phyloP scores from a whole-genome alignment of 2,888 invertebrate species.

The Drosophila buzzatii region DNA sequence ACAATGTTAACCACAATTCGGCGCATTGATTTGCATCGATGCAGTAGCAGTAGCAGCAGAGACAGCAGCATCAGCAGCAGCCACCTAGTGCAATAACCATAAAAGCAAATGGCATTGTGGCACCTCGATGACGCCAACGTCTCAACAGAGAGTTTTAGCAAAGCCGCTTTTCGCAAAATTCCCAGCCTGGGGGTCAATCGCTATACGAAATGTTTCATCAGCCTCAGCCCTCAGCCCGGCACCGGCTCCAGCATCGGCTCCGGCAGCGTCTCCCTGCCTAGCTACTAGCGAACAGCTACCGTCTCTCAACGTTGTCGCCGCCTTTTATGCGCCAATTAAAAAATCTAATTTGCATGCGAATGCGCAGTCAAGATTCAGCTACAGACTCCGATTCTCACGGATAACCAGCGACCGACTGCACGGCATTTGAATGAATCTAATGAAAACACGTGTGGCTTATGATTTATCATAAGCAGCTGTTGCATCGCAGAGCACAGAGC shows the following conservation, averaged over 20 bases:
- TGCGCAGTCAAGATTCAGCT: constrained; percentile 32
- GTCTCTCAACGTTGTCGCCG: constrained; percentile 48
- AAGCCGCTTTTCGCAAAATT: constrained; percentile 55
- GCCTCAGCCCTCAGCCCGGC: constrained; percentile 3
- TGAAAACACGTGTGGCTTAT: constrained; percentile 57
- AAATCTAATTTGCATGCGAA: constrained; percentile 79
- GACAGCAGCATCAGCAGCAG: constrained; percentile 36
- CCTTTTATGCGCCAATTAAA: constrained; percentile 78
- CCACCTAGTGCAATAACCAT: constrained; percentile 68
- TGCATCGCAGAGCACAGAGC: constrained; percentile 12
- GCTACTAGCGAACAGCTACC: constrained; percentile 12
- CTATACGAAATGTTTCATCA: constrained; percentile 20
- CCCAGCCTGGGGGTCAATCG: constrained; percentile 53
- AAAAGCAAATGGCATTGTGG: constrained; percentile 77
- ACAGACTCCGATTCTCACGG: constrained; percentile 55
- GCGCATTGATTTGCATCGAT: constrained; percentile 77
- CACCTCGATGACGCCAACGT: constrained; percentile 70
- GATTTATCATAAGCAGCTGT: constrained; percentile 66
- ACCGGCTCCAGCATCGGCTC: neutral
- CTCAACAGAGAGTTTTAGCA: constrained; percentile 38
- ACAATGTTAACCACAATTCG: constrained; percentile 63
- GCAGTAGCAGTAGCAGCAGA: constrained; percentile 39
- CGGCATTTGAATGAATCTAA: constrained; percentile 26
- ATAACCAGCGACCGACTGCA: constrained; percentile 33
- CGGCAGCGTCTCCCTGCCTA: neutral